Base-by-base conservation (phyloP, 2,797 vertebrate species). In the Antrozous pallidus region DNA sequence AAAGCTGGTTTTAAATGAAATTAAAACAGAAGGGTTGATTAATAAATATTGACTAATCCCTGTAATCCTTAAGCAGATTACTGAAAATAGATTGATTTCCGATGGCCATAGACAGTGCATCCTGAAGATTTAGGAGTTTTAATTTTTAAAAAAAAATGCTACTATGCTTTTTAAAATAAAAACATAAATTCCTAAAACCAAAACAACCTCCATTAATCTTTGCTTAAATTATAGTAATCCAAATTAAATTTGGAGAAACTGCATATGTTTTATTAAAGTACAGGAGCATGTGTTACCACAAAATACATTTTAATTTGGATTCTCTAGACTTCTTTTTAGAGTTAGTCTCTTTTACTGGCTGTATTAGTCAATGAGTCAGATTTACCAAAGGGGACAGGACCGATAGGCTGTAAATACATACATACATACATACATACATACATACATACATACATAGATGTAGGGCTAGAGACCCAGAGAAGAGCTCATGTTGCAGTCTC, bases 21-120 rank as follows among this genome's bases (percentile, higher is more conserved):
- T 95, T 79, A 85, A 95, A 88, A 74, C 69, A 82, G 73, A 94
- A 91, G 24, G 63, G 31, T 83, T 95, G 93, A 91, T 96, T 97
- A 95, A 94, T 90, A 94, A 92, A 16, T 33, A 82, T 78, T 36
- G 51, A 45, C 81, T 95, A 95, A 96, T 95, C 96, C 49, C 77
- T 63, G 33, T 95, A 96, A 96, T 88, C 81, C 85, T 82, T 95
- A 96, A 96, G 63, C 3, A 85, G 95, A 95, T 97, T 95, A 95
- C 84, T 88, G 74, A 70, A 97, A 95, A 82, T 47, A 93, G 91
- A 92, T 90, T 96, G 90, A 88, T 84, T 94, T 88, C 45, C 90
- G 56, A 93, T 71, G 78, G 40, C 14, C 69, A 71, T 14, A 75
- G 49, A 94, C 5, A 40, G 31, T 51, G 28, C 6, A 85, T 87